These are phyloP conservation scores for Mandrillus leucophaeus DNA, from an alignment of 2,113 vertebrate genomes.

Conservation along the genomic window DNA sequence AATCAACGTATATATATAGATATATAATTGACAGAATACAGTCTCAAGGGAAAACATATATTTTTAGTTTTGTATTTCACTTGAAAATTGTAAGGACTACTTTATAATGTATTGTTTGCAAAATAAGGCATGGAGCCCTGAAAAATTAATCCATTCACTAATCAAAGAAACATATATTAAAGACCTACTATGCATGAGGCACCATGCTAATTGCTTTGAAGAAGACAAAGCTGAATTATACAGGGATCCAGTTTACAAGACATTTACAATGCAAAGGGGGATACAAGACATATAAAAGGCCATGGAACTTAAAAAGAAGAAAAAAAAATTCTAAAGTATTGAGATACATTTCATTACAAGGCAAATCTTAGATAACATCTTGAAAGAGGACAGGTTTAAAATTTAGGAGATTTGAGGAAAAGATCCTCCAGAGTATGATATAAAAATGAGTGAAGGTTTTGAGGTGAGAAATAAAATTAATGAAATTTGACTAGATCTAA, in stretches of 20 bases:
- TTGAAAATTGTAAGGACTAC: neutral
- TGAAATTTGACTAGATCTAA: neutral
- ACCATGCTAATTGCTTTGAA: neutral
- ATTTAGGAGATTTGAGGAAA: neutral
- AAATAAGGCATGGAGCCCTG: neutral
- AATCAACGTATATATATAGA: neutral
- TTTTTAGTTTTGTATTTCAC: neutral
- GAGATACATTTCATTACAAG: neutral
- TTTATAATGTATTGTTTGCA: neutral
- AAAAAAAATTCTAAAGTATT: neutral
- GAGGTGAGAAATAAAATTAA: neutral
- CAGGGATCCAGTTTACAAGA: neutral
- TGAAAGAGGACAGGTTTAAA: neutral
- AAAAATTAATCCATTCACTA: neutral
- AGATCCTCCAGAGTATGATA: neutral
- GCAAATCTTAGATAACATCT: neutral
- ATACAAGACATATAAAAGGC: neutral
- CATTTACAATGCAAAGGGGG: neutral
- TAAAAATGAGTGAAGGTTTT: neutral
- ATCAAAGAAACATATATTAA: neutral
- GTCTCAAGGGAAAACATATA: neutral
- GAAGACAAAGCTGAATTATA: neutral
- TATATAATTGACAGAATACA: neutral
- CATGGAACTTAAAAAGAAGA: neutral
- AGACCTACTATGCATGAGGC: neutral